A percentile compares a stretch with the other conserved stretches of the same genome.
Conservation (phyloP, 2,797 vertebrate genomes). For the Galagoides demidoff region DNA sequence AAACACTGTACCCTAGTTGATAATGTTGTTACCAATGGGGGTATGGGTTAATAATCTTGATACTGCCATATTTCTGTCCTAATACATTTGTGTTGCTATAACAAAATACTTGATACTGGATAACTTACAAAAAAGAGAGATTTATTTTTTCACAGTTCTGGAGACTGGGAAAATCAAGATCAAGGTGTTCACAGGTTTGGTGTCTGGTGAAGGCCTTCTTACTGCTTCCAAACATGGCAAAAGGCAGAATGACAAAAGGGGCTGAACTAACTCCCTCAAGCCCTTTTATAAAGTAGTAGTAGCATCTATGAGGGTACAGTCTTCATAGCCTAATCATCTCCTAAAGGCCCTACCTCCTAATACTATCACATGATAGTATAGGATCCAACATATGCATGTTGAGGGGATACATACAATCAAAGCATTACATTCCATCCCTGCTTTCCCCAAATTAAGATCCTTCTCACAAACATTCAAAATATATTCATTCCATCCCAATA, state of each 20-base stretch:
- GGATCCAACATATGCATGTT: not conserved
- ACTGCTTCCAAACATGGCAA: not conserved
- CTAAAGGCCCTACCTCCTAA: not conserved
- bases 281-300: not conserved
- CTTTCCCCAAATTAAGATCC: not conserved
- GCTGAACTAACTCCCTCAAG: not conserved
- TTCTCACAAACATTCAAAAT: not conserved
- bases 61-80: not conserved
- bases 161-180: not conserved
- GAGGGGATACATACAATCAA: not conserved
- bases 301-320: not conserved
- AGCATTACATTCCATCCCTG: not conserved
- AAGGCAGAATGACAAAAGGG: not conserved
- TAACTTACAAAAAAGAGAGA: not conserved
- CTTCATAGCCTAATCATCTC: not conserved
- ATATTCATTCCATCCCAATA: not conserved
- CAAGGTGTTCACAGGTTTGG: not conserved
- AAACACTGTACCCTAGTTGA: not conserved
- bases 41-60: not conserved
- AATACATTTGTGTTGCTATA: not conserved
- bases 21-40: not conserved
- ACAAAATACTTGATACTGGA: not conserved
- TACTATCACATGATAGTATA: not conserved
- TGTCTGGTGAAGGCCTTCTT: not conserved
- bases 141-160: not conserved